Percentiles rank a stretch among this genome's conserved stretches.
phyloP scores from a whole-genome alignment of 1,140 invertebrate species.

The Eurosta solidaginis region DNA sequence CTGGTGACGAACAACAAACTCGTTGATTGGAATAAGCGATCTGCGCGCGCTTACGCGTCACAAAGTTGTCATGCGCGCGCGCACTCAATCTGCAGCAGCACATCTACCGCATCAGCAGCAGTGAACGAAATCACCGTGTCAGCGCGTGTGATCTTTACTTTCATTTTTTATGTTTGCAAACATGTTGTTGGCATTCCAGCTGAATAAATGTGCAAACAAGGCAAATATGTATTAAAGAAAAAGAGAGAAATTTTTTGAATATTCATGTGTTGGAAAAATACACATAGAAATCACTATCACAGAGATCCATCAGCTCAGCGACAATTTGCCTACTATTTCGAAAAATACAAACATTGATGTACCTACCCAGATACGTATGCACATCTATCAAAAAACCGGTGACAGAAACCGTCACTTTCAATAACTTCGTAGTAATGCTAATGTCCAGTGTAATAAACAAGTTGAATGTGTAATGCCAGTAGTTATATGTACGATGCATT shows the following conservation, averaged over 20 bases:
- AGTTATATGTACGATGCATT: neutral
- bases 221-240: neutral
- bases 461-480: neutral
- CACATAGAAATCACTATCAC: neutral
- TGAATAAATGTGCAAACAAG: neutral
- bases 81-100: neutral
- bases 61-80: neutral
- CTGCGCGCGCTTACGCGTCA: neutral
- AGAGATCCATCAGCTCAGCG: neutral
- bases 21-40: neutral
- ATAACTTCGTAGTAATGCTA: neutral
- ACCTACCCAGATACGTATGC: neutral
- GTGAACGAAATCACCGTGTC: neutral
- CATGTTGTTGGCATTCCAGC: neutral
- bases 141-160: neutral
- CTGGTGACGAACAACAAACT: neutral
- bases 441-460: neutral
- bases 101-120: neutral
- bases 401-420: constrained; percentile 12
- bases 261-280: neutral
- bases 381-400: neutral
- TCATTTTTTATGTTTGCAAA: constrained; percentile 3
- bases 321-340: neutral
- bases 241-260: neutral
- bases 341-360: no score